Conservation (phyloP, 2,797 vertebrate genomes). For the Pseudochromis fuscus region DNA sequence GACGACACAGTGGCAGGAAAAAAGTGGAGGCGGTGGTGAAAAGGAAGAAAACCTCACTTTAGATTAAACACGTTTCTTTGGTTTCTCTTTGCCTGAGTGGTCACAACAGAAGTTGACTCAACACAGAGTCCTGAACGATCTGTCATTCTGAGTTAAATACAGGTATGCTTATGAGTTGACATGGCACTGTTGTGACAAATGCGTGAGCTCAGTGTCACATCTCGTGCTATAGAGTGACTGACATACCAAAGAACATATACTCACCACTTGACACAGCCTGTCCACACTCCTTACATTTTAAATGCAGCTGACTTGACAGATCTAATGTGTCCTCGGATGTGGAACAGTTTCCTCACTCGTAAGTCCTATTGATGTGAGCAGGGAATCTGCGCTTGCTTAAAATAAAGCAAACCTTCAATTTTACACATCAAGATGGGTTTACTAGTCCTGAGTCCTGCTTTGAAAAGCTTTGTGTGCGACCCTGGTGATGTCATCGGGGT, state of each 20-base stretch:
- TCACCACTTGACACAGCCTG: conserved; percentile 59
- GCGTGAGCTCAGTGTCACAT: conserved; percentile 73
- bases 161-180: conserved; percentile 66
- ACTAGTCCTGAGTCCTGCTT: conserved; percentile 1
- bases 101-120: conserved; percentile 23
- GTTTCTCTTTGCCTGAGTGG: conserved; percentile 30
- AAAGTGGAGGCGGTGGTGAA: conserved; percentile 8
- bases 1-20: neutral
- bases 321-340: conserved; percentile 30
- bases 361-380: conserved; percentile 8
- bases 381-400: conserved; percentile 7
- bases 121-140: conserved; percentile 38
- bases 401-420: conserved; percentile 15
- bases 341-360: conserved; percentile 27
- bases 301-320: conserved; percentile 50
- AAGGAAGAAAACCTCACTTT: conserved; percentile 9
- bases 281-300: conserved; percentile 62
- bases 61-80: conserved; percentile 37
- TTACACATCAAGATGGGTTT: conserved; percentile 27
- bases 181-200: conserved; percentile 71
- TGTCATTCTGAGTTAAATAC: conserved; percentile 67
- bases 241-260: conserved; percentile 53
- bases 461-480: neutral
- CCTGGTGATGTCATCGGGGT: neutral
- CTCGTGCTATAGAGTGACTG: conserved; percentile 63